Base-by-base conservation (phyloP, 2,797 vertebrate species). In the Cirrhinus molitorella region DNA sequence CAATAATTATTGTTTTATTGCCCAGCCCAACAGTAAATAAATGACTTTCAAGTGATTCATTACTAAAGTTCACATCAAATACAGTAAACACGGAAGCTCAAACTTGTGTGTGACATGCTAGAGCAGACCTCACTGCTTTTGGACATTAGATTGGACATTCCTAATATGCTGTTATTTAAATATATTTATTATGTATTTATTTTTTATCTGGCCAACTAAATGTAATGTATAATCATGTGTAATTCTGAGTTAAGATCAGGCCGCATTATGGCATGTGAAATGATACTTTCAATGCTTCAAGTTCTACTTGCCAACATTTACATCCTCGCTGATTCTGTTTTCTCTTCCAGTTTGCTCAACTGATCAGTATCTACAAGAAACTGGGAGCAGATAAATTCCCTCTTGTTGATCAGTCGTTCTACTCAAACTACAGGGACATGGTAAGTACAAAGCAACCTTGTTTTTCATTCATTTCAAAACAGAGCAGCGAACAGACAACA, bases 351-450 rank as follows among this genome's bases (percentile, higher is more conserved):
- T 99, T 99, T 94, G 95, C 98, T 85, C 98, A 99, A 92, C 93
- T 99, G 93, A 95, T 98, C 88, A 95, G 92, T 89, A 95, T 96
- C 91, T 96, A 96, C 92, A 99, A 97, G 94, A 92, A 89, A 31
- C 61, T 99, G 90, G 98, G 98, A 84, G 92, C 95, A 5, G 98
- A 99, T 73, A 99, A 96, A 91, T 99, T 99, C 80, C 98, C 98
- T 37, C 94, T 99, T 25, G 98, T 99, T 66, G 97, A 99, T 85
- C 98, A 99, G 90, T 98, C 96, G 0, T 99, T 97, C 94, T 99
- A 99, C 87, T 97, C 98, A n/a, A 99, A 99, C 94, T 97, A 99
- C 92, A 98, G 93, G 93, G 98, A 99, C 94, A 99, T 99, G 98
- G 98, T 99, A 95, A 79, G 97, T 93, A 78, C 34, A 71, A 83